These are phyloP conservation scores for Diorhabda elongata DNA, from an alignment of 1,140 invertebrate genomes.

Conservation along the genomic window DNA sequence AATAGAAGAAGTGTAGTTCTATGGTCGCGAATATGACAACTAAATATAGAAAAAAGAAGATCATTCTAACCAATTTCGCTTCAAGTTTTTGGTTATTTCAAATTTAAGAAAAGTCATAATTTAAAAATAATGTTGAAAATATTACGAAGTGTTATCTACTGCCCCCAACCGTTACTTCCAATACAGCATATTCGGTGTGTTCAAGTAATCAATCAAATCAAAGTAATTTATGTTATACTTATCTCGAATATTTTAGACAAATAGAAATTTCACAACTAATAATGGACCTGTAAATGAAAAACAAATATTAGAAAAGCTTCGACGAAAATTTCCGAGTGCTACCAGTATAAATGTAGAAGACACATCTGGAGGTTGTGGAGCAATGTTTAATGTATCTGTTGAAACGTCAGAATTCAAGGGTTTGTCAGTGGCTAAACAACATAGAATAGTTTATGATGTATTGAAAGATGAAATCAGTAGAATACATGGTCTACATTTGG, in stretches of 20 bases:
- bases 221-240: not conserved
- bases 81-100: too few species aligned
- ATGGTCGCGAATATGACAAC: too few species aligned
- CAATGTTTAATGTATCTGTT: constrained; percentile 81
- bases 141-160: too few species aligned
- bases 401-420: constrained; percentile 74
- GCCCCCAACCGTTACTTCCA: not conserved
- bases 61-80: too few species aligned
- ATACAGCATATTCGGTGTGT: not conserved
- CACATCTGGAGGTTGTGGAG: constrained; percentile 80
- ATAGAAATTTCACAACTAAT: not conserved
- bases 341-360: constrained; percentile 65
- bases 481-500: constrained; percentile 71
- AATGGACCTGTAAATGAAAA: constrained; percentile 28
- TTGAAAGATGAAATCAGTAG: constrained; percentile 75
- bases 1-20: too few species aligned
- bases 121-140: too few species aligned
- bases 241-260: not conserved
- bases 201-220: not conserved
- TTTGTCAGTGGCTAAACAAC: constrained; percentile 73
- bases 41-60: too few species aligned
- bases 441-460: constrained; percentile 71
- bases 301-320: constrained; percentile 46
- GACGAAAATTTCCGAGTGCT: constrained; percentile 60
- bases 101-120: too few species aligned